Conservation (phyloP, 2,888 invertebrate genomes). For the Melanotus villosus region DNA sequence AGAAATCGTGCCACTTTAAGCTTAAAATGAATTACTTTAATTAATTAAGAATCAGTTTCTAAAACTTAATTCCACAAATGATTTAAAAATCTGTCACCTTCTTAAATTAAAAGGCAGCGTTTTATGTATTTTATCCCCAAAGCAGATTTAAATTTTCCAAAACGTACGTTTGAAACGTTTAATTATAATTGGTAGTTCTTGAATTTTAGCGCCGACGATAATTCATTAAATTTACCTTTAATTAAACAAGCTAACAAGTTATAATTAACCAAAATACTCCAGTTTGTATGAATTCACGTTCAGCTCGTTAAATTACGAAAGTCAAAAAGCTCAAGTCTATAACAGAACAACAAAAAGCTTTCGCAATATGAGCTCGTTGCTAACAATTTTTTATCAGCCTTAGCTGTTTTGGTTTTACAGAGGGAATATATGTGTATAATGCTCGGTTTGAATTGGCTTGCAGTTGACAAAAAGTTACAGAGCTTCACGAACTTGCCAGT, state of each 20-base stretch:
- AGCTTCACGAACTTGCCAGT: slow-evolving; percentile 10
- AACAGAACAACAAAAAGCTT: slow-evolving; percentile 9
- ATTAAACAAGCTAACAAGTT: slow-evolving; percentile 5
- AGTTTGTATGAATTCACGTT: not conserved
- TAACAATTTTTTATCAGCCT: slow-evolving; percentile 8
- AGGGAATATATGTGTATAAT: slow-evolving; percentile 20
- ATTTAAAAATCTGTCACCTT: no score
- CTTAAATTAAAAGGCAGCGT: no score
- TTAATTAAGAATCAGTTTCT: no score
- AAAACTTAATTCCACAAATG: no score
- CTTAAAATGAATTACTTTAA: no score
- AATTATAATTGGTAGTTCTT: no score
- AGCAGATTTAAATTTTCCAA: no score
- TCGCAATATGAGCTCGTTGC: not conserved
- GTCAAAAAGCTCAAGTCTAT: not conserved
- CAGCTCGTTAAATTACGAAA: slow-evolving; percentile 9
- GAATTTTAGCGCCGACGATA: no score
- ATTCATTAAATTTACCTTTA: slow-evolving; percentile 3
- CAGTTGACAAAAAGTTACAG: not conserved
- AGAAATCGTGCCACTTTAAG: no score
- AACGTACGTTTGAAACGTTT: no score
- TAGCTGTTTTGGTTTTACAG: not conserved
- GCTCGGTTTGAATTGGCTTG: slow-evolving; percentile 4
- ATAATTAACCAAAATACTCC: not conserved
- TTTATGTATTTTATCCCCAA: no score